phyloP scores from a whole-genome alignment of 2,797 vertebrate genomes.

The Cheirogaleus major region DNA sequence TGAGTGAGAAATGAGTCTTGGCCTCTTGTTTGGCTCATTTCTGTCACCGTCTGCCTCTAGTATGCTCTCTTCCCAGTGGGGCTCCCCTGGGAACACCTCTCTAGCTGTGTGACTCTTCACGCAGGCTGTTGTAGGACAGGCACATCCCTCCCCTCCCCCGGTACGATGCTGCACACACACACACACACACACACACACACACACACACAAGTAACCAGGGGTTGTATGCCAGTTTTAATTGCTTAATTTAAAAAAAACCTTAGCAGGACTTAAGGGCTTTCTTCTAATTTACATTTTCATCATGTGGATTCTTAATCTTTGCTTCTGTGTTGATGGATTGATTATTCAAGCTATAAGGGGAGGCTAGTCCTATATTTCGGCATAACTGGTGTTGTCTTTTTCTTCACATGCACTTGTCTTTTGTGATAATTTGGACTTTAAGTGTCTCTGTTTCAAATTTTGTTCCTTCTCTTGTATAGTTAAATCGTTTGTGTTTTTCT shows the following conservation, averaged over 20 bases:
- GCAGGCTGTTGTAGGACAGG: not conserved
- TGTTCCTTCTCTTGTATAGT: not conserved
- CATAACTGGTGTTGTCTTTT: not conserved
- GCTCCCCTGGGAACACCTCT: not conserved
- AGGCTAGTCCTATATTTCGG: not conserved
- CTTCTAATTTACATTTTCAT: constrained; percentile 35
- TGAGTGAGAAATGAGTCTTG: not conserved
- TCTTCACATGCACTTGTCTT: not conserved
- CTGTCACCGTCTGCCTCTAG: not conserved
- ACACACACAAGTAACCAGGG: not conserved
- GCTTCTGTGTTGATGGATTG: not conserved
- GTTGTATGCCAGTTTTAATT: not conserved
- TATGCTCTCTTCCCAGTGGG: not conserved
- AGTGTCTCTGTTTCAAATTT: not conserved
- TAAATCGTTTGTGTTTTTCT: not conserved
- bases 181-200: not conserved
- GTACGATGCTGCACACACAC: not conserved
- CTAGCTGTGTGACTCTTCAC: not conserved
- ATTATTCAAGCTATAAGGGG: not conserved
- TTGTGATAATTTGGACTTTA: not conserved
- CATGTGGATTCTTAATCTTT: constrained; percentile 8
- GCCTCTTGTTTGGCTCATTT: not conserved
- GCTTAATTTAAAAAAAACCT: constrained; percentile 50
- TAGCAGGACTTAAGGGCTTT: constrained; percentile 7
- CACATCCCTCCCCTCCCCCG: no score